Evolutionary conservation across 2,113 vertebrate species (phyloP).

Genomic region (Tapirus terrestris): DNA sequence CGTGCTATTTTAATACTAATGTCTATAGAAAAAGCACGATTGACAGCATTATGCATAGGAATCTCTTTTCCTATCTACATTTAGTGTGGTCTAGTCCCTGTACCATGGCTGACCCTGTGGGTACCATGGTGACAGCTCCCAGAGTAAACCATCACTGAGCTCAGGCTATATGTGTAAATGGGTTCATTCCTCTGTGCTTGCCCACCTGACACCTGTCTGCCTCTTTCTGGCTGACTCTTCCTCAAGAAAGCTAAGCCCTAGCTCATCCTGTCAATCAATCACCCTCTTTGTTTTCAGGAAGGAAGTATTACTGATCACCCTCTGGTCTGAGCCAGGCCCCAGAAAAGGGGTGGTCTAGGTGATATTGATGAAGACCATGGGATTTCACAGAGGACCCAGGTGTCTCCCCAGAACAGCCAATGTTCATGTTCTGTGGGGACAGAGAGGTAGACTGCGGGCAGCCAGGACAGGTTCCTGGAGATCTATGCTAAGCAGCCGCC

Average conservation of each 20-base stretch:
- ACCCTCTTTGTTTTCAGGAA: background rate
- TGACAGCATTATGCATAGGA: background rate
- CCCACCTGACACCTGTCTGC: background rate
- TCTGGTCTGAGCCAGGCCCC: background rate
- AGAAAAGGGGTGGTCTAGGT: background rate
- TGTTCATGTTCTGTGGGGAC: background rate
- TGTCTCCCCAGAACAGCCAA: background rate
- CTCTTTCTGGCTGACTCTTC: background rate
- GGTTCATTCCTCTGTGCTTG: background rate
- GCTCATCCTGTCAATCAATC: background rate
- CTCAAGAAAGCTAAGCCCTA: background rate
- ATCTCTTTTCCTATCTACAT: background rate
- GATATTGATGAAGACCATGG: background rate
- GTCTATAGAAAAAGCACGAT: background rate
- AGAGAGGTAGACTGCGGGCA: background rate
- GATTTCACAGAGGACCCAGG: background rate
- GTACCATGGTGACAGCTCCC: background rate
- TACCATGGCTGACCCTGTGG: background rate
- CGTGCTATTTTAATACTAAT: background rate
- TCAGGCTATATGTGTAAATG: background rate
- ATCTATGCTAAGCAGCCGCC: background rate
- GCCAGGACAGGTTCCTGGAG: background rate
- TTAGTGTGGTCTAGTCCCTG: background rate
- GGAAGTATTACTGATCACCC: background rate
- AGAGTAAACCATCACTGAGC: background rate